These are phyloP conservation scores for Lasioglossum malachurum DNA, from an alignment of 2,888 invertebrate species.

Conservation along the genomic window DNA sequence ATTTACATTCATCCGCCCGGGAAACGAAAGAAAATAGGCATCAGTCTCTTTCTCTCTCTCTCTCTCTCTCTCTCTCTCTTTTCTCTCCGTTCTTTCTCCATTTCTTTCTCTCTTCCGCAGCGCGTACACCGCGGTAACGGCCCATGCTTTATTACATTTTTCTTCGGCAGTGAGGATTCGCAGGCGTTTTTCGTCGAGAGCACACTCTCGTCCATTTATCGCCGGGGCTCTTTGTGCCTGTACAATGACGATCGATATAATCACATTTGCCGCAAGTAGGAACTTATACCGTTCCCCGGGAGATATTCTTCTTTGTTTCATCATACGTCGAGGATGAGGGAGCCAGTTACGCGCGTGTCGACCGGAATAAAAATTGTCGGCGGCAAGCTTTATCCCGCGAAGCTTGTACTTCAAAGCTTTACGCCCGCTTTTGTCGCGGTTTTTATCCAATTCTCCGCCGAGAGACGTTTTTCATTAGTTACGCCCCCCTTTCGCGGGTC, in stretches of 20 bases:
- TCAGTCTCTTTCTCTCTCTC: not conserved
- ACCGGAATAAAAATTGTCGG: slow-evolving; percentile 63
- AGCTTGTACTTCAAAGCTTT: slow-evolving; percentile 40
- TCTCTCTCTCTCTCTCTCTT: not conserved
- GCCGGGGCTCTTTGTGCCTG: slow-evolving; percentile 42
- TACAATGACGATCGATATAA: slow-evolving; percentile 70
- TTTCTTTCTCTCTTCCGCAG: not conserved
- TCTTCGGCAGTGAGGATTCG: slow-evolving; percentile 5
- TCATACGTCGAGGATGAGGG: slow-evolving; percentile 33
- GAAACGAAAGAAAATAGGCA: not conserved
- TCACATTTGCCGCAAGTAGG: slow-evolving; percentile 62
- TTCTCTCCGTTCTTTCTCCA: not conserved
- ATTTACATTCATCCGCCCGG: slow-evolving; percentile 54
- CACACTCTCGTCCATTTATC: slow-evolving; percentile 21
- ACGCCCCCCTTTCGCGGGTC: not conserved
- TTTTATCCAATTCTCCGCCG: slow-evolving; percentile 9
- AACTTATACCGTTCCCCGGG: slow-evolving; percentile 54
- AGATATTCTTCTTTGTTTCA: slow-evolving; percentile 61
- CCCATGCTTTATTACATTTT: slow-evolving; percentile 30
- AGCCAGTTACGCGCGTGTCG: slow-evolving; percentile 58
- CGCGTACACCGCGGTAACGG: slow-evolving; percentile 9
- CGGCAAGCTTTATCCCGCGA: slow-evolving; percentile 34
- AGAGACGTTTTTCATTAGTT: slow-evolving; percentile 39
- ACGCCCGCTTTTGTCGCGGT: slow-evolving; percentile 18
- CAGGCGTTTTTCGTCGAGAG: slow-evolving; percentile 4